Evolutionary conservation across 37 sponge, comb jelly and placozoan species (phyloP), one percentile per base, ranked within the genome.

Genomic region (Corticium candelabrum): DNA sequence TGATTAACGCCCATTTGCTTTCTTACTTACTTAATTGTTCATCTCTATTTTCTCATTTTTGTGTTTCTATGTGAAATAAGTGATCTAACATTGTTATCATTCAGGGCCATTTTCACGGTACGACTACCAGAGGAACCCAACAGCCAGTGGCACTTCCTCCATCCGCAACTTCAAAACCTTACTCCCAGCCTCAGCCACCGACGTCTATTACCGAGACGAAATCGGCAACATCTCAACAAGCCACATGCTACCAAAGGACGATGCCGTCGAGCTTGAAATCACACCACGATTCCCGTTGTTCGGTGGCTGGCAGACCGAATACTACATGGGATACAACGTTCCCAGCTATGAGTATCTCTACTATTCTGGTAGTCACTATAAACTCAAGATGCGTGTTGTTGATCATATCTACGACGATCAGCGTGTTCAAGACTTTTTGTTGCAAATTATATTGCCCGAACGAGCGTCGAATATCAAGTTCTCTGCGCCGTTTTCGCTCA

Each of bases 171-270:
- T 81, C 82, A 88, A 82, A 73, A 90, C 94, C 36, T 27, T 96
- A n/a, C 83, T 96, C 0, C 98, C 98, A 27, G 93, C 98, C 39
- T 78, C 94, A 5, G 89, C 94, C 56, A 35, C 37, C 1, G 94
- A 96, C 79, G 91, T 93, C 41, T 96, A 96, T 77, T 96, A 96
- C 74, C 73, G 98, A 27, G 98, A 96, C 72, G 98, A 93, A 74
- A 96, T 96, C 67, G 98, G 98, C 0, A 96, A 96, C 85, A 96
- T 96, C 15, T 96, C 98, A 27, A 96, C 98, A 32, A 84, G 86
- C 11, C 82, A 96, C 79, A 74, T 90, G 41, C 74, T 86, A 56
- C 88, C 87, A 41, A 83, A 84, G 37, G 89, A 89, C 2, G 98
- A 96, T 27, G 85, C 86, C 11, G 89, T 88, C 3, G 91, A 90